Evolutionary conservation across 2,797 vertebrate genomes (phyloP).

Genomic region (Calcarius lapponicus): DNA sequence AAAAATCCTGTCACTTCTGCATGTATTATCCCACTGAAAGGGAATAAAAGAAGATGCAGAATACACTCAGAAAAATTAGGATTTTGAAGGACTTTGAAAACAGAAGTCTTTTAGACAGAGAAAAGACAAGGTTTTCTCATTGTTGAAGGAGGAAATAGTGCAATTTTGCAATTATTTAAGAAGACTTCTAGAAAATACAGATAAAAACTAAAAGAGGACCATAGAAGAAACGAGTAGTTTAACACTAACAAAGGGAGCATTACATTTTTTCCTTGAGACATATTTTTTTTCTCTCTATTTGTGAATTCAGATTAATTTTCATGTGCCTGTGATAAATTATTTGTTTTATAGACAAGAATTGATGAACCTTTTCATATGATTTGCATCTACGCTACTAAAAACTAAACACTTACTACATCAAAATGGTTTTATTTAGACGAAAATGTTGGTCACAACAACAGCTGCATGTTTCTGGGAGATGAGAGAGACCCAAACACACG

Average conservation of each 20-base stretch:
- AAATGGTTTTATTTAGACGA: constrained; percentile 25
- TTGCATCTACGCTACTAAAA: not conserved
- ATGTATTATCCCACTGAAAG: not conserved
- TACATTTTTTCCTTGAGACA: not conserved
- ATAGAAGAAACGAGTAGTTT: not conserved
- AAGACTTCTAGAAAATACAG: not conserved
- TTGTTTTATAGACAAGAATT: not conserved
- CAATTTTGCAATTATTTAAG: not conserved
- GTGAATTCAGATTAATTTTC: constrained; percentile 27
- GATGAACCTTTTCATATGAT: not conserved
- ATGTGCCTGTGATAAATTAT: not conserved
- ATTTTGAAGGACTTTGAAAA: not conserved
- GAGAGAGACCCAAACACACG: not conserved
- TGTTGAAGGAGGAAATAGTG: not conserved
- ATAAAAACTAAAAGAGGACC: not conserved
- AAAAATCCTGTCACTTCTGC: not conserved
- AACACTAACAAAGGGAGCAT: not conserved
- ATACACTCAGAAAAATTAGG: not conserved
- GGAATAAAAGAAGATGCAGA: not conserved
- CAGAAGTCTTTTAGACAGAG: not conserved
- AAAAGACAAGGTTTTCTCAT: not conserved
- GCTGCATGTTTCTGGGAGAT: constrained; percentile 27
- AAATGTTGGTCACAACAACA: constrained; percentile 10
- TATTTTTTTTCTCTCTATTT: not conserved
- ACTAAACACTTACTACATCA: constrained; percentile 7